Percentiles rank a stretch among this genome's conserved stretches.
Conservation (phyloP, 2,888 invertebrate species). For the Asteroscopus sphinx region DNA sequence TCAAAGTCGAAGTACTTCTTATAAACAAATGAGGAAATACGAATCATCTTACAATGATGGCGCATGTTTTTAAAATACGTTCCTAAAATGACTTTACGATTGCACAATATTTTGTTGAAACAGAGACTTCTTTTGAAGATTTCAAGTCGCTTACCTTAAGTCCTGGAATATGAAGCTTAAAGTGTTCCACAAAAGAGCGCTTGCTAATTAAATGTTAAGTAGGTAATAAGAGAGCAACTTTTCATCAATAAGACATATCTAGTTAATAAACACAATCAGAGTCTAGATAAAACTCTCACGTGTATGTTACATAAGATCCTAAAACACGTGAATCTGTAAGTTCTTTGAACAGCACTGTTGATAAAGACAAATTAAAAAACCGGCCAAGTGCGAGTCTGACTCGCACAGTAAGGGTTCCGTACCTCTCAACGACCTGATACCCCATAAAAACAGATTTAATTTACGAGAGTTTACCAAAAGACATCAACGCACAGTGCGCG, state of each 20-base stretch:
- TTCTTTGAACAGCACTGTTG: constrained; percentile 12
- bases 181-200: not conserved
- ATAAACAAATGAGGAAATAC: constrained; percentile 39
- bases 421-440: too few relatives aligned
- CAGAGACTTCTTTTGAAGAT: constrained; percentile 2
- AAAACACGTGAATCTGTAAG: constrained; percentile 21
- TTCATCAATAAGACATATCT: not conserved
- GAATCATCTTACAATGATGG: constrained; percentile 31
- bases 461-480: too few relatives aligned
- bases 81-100: constrained; percentile 26
- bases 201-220: constrained; percentile 4
- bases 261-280: constrained; percentile 13
- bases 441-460: too few relatives aligned
- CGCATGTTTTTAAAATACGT: constrained; percentile 33
- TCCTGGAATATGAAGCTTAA: constrained; percentile 1
- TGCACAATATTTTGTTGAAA: constrained; percentile 33
- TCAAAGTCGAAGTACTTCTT: constrained; percentile 12
- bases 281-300: constrained; percentile 29
- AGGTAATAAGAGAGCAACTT: not conserved
- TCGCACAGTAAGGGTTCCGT: too few relatives aligned
- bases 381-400: too few relatives aligned
- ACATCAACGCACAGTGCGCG: too few relatives aligned
- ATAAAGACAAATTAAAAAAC: constrained; percentile 17
- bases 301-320: constrained; percentile 26
- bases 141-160: not conserved